Evolutionary conservation across 1,140 invertebrate species (phyloP), one percentile per base, ranked within the genome.

Genomic region (Elysia chlorotica): DNA sequence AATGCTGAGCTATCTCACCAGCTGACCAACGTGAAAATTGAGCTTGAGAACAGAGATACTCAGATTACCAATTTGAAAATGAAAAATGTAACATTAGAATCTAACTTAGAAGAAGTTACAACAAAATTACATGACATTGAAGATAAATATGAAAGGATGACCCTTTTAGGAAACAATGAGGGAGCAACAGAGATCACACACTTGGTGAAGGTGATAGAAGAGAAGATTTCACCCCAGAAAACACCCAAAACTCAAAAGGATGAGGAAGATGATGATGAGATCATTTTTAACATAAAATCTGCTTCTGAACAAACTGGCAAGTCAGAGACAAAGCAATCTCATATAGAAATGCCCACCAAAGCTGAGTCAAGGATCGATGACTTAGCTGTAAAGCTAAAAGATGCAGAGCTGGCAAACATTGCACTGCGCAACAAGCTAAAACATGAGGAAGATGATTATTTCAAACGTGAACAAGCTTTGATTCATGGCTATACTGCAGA

Each of bases 401-500:
- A 82, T 35, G 68, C 73, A 19, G 79, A 80, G 31, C 33, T 81
- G 31, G 48, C 76, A 30, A 74, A 71, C 23, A 30, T 38, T 2
- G 65, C 65, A 23, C 75, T 71, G 54, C 73, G 75, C 41, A 65
- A 35, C 17, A 77, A 75, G 41, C 61, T 78, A 31, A 74, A 74
- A 33, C 73, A 65, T 28, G 79, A 80, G 31, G 79, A 82, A 57
- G 71, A 77, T 17, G 78, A 81, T 65, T 79, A 72, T 65, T 75
- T 77, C 41, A 78, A 81, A 53, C 65, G 77, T 35, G 78, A 83
- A 56, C 78, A 79, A 54, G 82, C 80, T 0, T 67, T 83, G 0
- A 83, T 83, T 38, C 76, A 83, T 73, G 82, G 82, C n/a, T 83
- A 83, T 73, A 82, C 79, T 14, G 80, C 82, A 14, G 82, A 83